Base-by-base conservation (phyloP, 2,888 invertebrate species). In the Troglohyphantes excavatus region DNA sequence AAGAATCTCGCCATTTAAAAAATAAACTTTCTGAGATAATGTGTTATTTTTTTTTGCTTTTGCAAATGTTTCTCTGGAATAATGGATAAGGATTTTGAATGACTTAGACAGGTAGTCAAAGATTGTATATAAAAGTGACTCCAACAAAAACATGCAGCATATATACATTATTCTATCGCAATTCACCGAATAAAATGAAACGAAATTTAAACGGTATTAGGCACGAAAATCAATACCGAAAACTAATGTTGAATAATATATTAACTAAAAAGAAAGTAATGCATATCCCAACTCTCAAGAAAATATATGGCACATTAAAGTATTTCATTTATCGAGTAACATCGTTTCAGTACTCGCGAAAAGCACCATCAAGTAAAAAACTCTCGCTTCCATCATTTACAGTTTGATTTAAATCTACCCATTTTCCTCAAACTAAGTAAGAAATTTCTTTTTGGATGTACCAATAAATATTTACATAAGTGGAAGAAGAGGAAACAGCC, bases 251-350 rank as follows among this genome's bases (percentile, higher is more conserved):
- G 9, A 1, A n/a, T 53, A 0, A 53, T 53, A n/a, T 1, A 53
- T 53, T 53, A 17, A 17, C 53, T n/a, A 63, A 23, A 21, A 46
- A 43, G 19, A 39, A n/a, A 21, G 19, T 39, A 39, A 72, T 46
- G 43, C 5, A 3, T 13, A 33, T 19, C 21, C 17, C n/a, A 43
- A 23, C 43, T 11, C 13, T 7, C 46, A 21, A 17, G 39, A 65
- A 78, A 78, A 46, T 65, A 65, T 39, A 63, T 63, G 19, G 61
- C 63, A 76, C 63, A 76, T 63, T 29, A 76, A 76, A 76, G 61
- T 63, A 21, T 61, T 33, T 63, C 76, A 33, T 33, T 76, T 76
- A 63, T 61, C 29, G 76, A 29, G 13, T 21, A 76, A 39, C 33
- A 33, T 13, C 33, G 23, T 76, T 76, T 76, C 21, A 61, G 59